These are phyloP conservation scores for Lasioglossum calceatum DNA, from an alignment of 2,888 invertebrate species.

Conservation along the genomic window DNA sequence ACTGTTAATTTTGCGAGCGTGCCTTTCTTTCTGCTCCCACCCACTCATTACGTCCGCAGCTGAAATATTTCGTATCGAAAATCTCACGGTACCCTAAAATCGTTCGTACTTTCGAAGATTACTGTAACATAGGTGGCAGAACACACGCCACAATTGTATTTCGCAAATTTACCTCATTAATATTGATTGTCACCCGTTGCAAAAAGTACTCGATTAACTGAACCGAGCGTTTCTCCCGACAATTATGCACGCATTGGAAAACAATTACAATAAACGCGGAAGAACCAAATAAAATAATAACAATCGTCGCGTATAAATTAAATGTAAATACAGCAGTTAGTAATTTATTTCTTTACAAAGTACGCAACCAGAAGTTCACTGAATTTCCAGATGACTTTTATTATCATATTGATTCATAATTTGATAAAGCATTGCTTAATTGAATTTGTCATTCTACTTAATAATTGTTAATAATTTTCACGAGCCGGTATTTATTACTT, in stretches of 20 bases:
- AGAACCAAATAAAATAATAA: neutral
- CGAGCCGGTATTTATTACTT: neutral
- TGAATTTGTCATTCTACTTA: neutral
- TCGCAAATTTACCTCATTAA: neutral
- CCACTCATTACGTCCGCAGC: neutral
- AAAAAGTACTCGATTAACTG: neutral
- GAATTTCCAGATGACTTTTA: neutral
- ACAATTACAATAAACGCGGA: neutral
- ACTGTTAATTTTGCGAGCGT: conserved; percentile 49
- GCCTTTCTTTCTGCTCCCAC: conserved; percentile 12
- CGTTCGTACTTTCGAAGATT: neutral
- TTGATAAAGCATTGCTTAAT: neutral
- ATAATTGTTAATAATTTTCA: neutral
- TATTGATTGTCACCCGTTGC: neutral
- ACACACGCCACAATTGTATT: neutral
- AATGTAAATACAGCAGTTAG: neutral
- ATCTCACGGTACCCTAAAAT: neutral
- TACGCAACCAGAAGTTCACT: neutral
- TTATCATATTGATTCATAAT: neutral
- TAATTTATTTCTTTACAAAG: neutral
- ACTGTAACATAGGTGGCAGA: neutral
- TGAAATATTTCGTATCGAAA: neutral
- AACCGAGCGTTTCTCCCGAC: neutral
- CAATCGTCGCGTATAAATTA: neutral
- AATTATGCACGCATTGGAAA: neutral